These are phyloP conservation scores for Erythrocercus mccallii DNA, from an alignment of 2,113 vertebrate genomes.

Conservation along the genomic window DNA sequence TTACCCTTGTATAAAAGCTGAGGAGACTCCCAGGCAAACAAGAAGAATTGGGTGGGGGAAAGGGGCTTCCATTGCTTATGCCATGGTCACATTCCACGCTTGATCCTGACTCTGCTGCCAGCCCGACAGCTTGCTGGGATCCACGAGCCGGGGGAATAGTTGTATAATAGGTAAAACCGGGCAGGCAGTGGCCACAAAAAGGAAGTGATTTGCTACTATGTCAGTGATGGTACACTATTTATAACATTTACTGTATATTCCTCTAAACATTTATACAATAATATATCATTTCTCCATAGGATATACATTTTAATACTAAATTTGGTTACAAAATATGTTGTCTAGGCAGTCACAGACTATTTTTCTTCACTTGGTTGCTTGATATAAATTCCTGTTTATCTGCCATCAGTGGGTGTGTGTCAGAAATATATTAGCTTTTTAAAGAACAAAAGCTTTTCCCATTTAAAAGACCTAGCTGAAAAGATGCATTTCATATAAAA, in stretches of 20 bases:
- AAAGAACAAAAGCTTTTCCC: slow-evolving; percentile 25
- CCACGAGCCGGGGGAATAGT: neutral
- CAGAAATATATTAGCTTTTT: slow-evolving; percentile 48
- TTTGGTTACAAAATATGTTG: slow-evolving; percentile 44
- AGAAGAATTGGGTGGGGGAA: neutral
- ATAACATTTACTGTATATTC: slow-evolving; percentile 41
- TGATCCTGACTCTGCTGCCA: slow-evolving; percentile 10
- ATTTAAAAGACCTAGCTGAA: neutral
- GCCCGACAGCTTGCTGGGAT: neutral
- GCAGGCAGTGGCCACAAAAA: slow-evolving; percentile 18
- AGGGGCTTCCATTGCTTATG: neutral
- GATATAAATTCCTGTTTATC: slow-evolving; percentile 56
- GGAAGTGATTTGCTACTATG: slow-evolving; percentile 44
- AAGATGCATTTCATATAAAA: neutral
- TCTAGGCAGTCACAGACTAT: neutral
- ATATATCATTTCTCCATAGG: slow-evolving; percentile 25
- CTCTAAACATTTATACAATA: slow-evolving; percentile 36
- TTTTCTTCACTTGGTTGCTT: slow-evolving; percentile 1
- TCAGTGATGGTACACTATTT: slow-evolving; percentile 27
- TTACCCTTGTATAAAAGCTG: neutral
- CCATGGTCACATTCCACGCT: neutral
- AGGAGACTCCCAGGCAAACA: neutral
- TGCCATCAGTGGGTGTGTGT: neutral
- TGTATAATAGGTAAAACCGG: neutral
- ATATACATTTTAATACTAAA: slow-evolving; percentile 54